Conservation (phyloP, 2,113 vertebrate species). For the Brachypteracias leptosomus region DNA sequence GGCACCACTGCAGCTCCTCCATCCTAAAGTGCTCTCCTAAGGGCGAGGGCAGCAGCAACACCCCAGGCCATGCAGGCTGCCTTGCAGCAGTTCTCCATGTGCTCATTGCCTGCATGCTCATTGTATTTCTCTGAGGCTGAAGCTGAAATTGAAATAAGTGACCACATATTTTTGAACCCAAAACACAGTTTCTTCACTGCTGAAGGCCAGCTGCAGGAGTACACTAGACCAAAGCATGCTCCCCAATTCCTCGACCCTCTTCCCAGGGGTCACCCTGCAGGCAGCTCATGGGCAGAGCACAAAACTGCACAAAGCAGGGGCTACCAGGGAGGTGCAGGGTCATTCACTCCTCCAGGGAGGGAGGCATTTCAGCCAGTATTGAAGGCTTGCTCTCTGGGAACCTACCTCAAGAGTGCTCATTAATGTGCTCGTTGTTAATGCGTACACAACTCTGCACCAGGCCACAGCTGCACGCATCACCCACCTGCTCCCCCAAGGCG, state of each 20-base stretch:
- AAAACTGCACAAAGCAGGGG: neutral
- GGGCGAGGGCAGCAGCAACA: neutral
- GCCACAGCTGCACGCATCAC: fast-evolving
- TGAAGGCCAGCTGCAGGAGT: neutral
- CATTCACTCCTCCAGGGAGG: neutral
- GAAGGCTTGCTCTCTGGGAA: neutral
- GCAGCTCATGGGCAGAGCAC: fast-evolving
- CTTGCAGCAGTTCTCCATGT: neutral
- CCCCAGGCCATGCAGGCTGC: fast-evolving
- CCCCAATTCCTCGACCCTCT: fast-evolving
- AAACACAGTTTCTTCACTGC: neutral
- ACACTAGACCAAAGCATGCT: fast-evolving
- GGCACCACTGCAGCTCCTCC: neutral
- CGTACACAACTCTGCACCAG: fast-evolving
- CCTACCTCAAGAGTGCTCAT: fast-evolving
- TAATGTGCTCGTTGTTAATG: neutral
- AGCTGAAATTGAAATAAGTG: neutral
- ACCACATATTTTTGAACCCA: neutral
- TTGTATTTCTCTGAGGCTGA: neutral
- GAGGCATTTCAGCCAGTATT: neutral
- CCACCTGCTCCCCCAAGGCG: fast-evolving
- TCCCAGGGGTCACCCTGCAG: neutral
- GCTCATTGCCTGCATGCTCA: fast-evolving
- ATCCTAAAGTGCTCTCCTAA: too few species aligned
- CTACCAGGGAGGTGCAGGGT: fast-evolving